Conservation (phyloP, 1,140 invertebrate species). For the Anoplophora glabripennis region DNA sequence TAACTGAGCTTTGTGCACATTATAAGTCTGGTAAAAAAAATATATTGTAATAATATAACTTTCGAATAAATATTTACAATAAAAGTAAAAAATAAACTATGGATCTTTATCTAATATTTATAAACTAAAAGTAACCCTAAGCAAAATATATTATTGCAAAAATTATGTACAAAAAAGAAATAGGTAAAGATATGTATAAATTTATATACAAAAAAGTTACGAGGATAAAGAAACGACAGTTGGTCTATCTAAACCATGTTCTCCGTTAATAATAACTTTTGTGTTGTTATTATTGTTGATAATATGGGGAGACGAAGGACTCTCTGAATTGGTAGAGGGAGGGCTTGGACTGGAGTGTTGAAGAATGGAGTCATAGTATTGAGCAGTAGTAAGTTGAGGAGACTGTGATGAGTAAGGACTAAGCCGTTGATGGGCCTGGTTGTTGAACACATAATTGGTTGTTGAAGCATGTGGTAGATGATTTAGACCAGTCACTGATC, state of each 20-base stretch:
- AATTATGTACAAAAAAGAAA: background rate
- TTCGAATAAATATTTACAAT: too few relatives aligned
- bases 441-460: conserved; percentile 32
- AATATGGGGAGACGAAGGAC: conserved; percentile 37
- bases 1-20: too few relatives aligned
- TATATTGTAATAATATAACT: too few relatives aligned
- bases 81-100: too few relatives aligned
- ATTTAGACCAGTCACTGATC: conserved; percentile 30
- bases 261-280: conserved; percentile 43
- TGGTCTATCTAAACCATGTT: conserved; percentile 41
- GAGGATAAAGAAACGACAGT: conserved; percentile 48
- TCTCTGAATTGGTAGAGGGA: conserved; percentile 37
- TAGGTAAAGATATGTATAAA: background rate
- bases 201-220: conserved; percentile 2
- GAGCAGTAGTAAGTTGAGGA: conserved; percentile 30
- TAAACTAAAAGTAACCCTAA: conserved; percentile 11
- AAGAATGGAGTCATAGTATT: conserved; percentile 36
- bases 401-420: conserved; percentile 40
- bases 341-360: conserved; percentile 40
- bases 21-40: too few relatives aligned
- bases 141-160: conserved; percentile 15
- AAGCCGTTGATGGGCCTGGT: conserved; percentile 27
- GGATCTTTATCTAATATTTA: too few relatives aligned
- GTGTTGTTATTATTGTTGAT: conserved; percentile 40
- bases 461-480: conserved; percentile 32